Percentiles rank a stretch among this genome's conserved stretches.
Conservation (phyloP, 1,140 invertebrate genomes). For the Meteorus sp. region DNA sequence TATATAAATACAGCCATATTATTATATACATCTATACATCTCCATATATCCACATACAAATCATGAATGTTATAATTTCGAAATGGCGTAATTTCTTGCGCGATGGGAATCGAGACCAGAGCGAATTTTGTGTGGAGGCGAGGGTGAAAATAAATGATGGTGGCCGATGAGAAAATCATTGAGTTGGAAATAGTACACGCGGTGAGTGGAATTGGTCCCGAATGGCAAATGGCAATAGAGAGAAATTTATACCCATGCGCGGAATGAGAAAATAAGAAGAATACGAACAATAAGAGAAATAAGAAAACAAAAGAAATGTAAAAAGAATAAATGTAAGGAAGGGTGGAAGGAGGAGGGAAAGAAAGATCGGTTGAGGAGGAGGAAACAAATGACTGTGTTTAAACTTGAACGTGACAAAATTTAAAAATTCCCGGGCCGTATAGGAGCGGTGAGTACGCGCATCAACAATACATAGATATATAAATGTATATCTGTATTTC, state of each 20-base stretch:
- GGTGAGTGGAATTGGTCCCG: no score
- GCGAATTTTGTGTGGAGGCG: conserved; percentile 15
- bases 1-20: no score
- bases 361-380: no score
- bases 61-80: conserved; percentile 60
- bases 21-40: no score
- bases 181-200: no score
- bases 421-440: conserved; percentile 49
- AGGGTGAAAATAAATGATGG: conserved; percentile 13
- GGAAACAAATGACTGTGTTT: conserved; percentile 58
- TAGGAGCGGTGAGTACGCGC: neutral
- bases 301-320: conserved; percentile 10
- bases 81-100: conserved; percentile 51
- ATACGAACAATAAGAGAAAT: no score
- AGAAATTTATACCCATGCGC: conserved; percentile 13
- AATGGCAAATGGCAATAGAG: no score
- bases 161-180: conserved; percentile 10
- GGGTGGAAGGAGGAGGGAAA: conserved; percentile 8
- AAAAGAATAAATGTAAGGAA: conserved; percentile 26
- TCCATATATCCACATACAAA: no score
- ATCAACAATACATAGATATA: neutral
- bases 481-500: neutral
- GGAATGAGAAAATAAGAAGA: conserved; percentile 1
- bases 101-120: conserved; percentile 32
- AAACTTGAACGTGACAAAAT: conserved; percentile 61